Base-by-base conservation (phyloP, 92 coral and sea anemone genomes). In the Micromussa lordhowensis region DNA sequence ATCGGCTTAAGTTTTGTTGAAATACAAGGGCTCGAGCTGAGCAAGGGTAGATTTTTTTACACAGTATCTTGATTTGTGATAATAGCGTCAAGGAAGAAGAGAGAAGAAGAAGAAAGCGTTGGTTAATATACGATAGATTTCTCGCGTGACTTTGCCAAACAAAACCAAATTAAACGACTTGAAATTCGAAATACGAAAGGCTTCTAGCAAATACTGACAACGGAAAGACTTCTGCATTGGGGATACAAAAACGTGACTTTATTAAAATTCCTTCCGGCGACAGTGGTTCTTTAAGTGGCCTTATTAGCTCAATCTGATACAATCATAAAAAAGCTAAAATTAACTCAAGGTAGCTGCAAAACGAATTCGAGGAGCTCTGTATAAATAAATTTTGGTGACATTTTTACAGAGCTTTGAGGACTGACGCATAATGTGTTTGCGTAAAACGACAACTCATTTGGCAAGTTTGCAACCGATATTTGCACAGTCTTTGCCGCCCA, bases 401-500 rank as follows among this genome's bases (percentile, higher is more conserved):
- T 26, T 77, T 51, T 80, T 54, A 32, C 44, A 32, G 18, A 35
- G 16, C 22, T 9, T 21, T 8, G 53, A 72, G 8, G 26, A 35
- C 32, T n/a, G 14, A 6, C 77, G 40, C 48, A 32, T 17, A 72
- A 0, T 13, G 63, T 77, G 24, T 80, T 80, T 80, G 70, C 83
- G 4, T 30, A 55, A 57, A 30, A 54, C 32, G 83, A 58, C 83
- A 34, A 57, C 13, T 77, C 81, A 11, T 24, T 79, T 79, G 44
- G n/a, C 83, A 34, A 32, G 49, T 80, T 80, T 55, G 70, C 69
- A 8, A 80, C 12, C 49, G 61, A 80, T 80, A 32, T 80, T 80
- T 80, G 83, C 5, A 59, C 83, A 80, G 71, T 34, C 22, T 80
- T 36, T 57, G 29, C 83, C 19, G 59, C 71, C 35, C 28, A n/a